Base-by-base conservation (phyloP, 2,797 vertebrate species). In the Pipistrellus pygmaeus region DNA sequence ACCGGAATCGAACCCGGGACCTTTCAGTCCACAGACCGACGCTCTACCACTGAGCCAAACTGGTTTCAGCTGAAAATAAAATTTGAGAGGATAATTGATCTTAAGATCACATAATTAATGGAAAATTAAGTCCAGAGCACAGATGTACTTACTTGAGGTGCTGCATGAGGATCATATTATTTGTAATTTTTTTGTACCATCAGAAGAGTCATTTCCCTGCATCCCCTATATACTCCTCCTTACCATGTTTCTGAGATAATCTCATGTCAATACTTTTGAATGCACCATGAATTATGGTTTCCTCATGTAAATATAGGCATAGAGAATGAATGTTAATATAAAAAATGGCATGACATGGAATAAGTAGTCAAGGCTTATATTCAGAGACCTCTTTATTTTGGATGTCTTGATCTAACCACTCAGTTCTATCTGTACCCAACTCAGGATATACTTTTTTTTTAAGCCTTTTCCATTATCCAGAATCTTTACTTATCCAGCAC, bases 101-200 rank as follows among this genome's bases (percentile, higher is more conserved):
- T 96, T 76, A 85, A 96, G 82, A 88, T 92, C 95, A 95, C 62
- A 57, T 17, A 78, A 44, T 78, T 94, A 96, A 95, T 92, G 35
- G 46, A 93, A 76, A 53, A 66, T 8, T 30, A 7, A 62, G 53
- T 91, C 48, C 41, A 76, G 93, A 55, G 60, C 48, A 44, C 91
- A 66, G 71, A 41, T 93, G n/a, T 46, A n/a, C 35, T 90, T 94
- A 64, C 57, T 69, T 25, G 72, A 38, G 57, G 41, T 30, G 84
- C 53, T 48, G 12, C 12, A 6, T 27, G 27, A 81, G 20, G 69
- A 93, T 85, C 44, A 53, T 12, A 35, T n/a, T 95, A 77, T 90
- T 72, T 85, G 60, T 13, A 38, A 46, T 27, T 90, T 41, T 64
- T 38, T 23, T 8, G 3, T 13, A 78, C 62, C 41, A 48, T 85